Conservation (phyloP, 2,888 invertebrate genomes). For the Drosophila engyochracea region DNA sequence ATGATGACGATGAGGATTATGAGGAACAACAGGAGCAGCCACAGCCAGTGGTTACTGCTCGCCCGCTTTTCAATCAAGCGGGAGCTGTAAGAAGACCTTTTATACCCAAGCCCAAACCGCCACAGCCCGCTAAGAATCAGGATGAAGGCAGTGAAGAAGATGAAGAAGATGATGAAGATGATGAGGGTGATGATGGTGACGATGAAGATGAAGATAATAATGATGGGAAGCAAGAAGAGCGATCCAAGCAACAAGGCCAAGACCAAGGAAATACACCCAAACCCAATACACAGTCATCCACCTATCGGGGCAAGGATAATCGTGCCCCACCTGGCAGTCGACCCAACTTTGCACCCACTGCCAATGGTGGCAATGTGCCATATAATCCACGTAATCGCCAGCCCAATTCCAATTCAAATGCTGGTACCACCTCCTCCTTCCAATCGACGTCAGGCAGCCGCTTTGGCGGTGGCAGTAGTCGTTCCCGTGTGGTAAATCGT, state of each 20-base stretch:
- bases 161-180: constrained; percentile 48
- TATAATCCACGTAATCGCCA: constrained; percentile 64
- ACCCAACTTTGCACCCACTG: constrained; percentile 47
- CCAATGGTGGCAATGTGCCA: constrained; percentile 56
- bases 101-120: constrained; percentile 38
- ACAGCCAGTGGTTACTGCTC: constrained; percentile 33
- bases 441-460: constrained; percentile 43
- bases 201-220: constrained; percentile 11
- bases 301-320: constrained; percentile 65
- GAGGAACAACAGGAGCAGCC: constrained; percentile 54
- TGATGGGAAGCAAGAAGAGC: constrained; percentile 1
- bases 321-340: constrained; percentile 63
- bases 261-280: constrained; percentile 34
- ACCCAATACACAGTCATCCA: constrained; percentile 31
- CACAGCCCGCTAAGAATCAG: constrained; percentile 39
- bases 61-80: constrained; percentile 33
- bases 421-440: constrained; percentile 17
- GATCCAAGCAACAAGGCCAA: constrained; percentile 5
- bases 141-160: constrained; percentile 55
- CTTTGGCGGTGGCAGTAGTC: constrained; percentile 60
- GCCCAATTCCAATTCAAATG: constrained; percentile 3
- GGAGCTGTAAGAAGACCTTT: constrained; percentile 53
- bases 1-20: constrained; percentile 40
- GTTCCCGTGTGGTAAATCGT: constrained; percentile 80
- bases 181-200: constrained; percentile 27